A percentile compares a stretch with the other conserved stretches of the same genome.
Evolutionary conservation across 2,113 vertebrate genomes (phyloP).

Genomic region (Puma concolor): DNA sequence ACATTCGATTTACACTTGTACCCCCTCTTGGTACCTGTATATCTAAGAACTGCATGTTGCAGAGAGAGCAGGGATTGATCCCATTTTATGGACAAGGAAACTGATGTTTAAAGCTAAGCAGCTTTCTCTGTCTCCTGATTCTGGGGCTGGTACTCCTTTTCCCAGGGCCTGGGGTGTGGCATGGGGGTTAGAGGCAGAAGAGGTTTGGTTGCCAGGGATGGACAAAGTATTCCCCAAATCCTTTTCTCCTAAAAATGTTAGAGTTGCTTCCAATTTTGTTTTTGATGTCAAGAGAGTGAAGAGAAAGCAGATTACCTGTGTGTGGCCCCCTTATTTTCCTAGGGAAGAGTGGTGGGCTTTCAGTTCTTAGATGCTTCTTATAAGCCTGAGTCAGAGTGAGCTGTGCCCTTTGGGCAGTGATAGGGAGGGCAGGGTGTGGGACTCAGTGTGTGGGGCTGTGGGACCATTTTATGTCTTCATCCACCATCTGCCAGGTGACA

Average conservation of each 20-base stretch:
- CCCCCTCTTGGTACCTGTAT: neutral
- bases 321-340: neutral
- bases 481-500: neutral
- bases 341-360: neutral
- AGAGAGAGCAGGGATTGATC: neutral
- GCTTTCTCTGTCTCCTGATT: neutral
- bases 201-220: neutral
- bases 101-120: too few relatives aligned
- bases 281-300: neutral
- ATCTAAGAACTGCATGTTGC: neutral
- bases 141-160: neutral
- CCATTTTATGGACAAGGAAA: neutral
- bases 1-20: neutral
- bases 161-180: too few relatives aligned
- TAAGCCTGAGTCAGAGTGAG: neutral
- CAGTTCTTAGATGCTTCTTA: neutral
- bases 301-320: neutral
- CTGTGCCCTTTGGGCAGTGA: neutral
- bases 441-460: neutral
- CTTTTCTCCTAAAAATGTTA: neutral
- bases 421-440: accelerated
- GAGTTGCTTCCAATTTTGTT: neutral
- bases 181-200: neutral
- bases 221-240: neutral
- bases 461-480: neutral